These are phyloP conservation scores for Pararge aegeria DNA, from an alignment of 1,140 invertebrate genomes.

Conservation along the genomic window DNA sequence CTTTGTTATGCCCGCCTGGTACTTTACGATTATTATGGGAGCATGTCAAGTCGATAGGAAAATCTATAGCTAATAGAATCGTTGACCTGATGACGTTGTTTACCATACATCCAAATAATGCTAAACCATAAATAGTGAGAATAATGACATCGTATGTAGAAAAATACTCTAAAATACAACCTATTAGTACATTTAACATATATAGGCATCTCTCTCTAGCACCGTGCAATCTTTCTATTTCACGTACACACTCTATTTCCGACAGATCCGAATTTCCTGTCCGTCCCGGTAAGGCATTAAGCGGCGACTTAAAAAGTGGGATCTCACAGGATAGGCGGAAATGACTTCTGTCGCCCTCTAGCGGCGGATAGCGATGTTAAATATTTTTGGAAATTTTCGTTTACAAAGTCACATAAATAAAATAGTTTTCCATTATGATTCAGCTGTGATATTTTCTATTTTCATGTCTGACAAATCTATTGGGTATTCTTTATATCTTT, in stretches of 20 bases:
- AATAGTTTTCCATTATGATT: neutral
- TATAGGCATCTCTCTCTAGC: conserved; percentile 13
- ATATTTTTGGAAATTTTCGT: conserved; percentile 9
- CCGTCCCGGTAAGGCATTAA: conserved; percentile 53
- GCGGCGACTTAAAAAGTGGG: conserved; percentile 69
- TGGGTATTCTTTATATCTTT: no score
- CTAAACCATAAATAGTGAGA: no score
- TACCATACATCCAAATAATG: neutral
- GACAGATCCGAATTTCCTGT: conserved; percentile 61
- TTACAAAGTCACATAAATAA: neutral
- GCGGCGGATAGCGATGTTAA: conserved; percentile 17
- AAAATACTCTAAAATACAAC: no score
- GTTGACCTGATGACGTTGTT: conserved; percentile 25
- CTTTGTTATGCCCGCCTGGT: conserved; percentile 53
- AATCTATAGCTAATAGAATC: conserved; percentile 36
- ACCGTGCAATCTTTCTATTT: conserved; percentile 27
- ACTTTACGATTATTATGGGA: conserved; percentile 60
- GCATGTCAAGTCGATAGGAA: conserved; percentile 42
- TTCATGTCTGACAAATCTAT: neutral
- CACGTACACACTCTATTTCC: conserved; percentile 71
- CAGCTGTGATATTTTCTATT: neutral
- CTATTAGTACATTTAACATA: neutral
- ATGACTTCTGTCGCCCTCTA: conserved; percentile 59
- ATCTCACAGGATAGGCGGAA: conserved; percentile 57
- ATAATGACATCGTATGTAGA: no score